A percentile compares a stretch with the other conserved stretches of the same genome.
These are phyloP conservation scores for Karalla daura DNA, from an alignment of 2,797 vertebrate species.

Conservation along the genomic window DNA sequence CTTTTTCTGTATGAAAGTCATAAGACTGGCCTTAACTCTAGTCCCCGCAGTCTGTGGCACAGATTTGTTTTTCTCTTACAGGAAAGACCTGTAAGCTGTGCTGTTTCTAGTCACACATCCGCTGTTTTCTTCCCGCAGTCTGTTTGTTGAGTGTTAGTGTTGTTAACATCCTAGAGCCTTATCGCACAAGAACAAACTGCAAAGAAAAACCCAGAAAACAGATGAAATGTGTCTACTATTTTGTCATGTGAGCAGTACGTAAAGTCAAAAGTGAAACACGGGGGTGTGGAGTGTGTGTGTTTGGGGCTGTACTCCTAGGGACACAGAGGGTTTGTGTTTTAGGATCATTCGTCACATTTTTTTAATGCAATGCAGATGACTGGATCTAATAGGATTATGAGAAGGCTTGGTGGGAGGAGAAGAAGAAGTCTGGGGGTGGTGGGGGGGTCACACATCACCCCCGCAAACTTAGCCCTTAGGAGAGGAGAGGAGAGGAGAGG, in stretches of 20 bases:
- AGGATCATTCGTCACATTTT: constrained; percentile 59
- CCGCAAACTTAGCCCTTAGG: constrained; percentile 13
- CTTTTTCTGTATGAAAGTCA: constrained; percentile 34
- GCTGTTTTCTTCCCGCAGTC: neutral
- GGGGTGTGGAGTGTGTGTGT: too few relatives aligned
- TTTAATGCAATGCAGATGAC: constrained; percentile 66
- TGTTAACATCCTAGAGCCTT: constrained; percentile 7
- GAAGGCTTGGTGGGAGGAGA: constrained; percentile 36
- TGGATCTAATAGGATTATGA: constrained; percentile 79
- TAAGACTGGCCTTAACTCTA: constrained; percentile 39
- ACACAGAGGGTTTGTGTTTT: constrained; percentile 40
- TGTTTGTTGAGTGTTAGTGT: constrained; percentile 16
- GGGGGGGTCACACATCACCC: constrained; percentile 31
- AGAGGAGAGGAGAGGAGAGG: too few relatives aligned
- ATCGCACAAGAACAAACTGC: neutral
- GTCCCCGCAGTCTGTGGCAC: constrained; percentile 4
- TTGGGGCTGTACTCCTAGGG: neutral
- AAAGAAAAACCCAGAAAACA: neutral
- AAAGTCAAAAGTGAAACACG: constrained; percentile 21
- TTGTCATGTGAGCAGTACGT: too few relatives aligned
- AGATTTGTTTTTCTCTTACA: neutral
- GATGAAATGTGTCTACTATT: too few relatives aligned
- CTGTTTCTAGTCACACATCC: neutral
- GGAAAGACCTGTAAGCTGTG: constrained; percentile 12
- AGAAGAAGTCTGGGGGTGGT: constrained; percentile 7